Conservation (phyloP, 1,140 invertebrate species). For the Papilio polytes region DNA sequence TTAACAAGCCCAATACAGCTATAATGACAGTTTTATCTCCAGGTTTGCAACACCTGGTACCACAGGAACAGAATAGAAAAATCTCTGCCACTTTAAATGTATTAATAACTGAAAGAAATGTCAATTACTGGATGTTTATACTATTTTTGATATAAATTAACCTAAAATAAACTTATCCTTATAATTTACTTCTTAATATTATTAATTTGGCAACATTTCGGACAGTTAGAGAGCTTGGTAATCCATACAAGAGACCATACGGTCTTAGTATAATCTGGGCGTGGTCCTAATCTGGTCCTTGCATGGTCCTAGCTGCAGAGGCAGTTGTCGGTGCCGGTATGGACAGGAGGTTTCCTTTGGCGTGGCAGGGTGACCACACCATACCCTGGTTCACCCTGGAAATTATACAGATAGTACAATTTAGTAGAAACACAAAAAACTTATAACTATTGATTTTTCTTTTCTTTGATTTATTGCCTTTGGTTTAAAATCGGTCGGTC, state of each 20-base stretch:
- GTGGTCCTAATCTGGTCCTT: neutral
- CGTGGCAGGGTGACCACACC: conserved; percentile 59
- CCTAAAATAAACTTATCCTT: conserved; percentile 4
- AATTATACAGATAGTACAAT: conserved; percentile 13
- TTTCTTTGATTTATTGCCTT: no score
- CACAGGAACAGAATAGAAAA: no score
- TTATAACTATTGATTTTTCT: neutral
- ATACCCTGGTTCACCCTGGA: conserved; percentile 66
- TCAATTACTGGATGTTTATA: neutral
- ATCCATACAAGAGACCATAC: neutral
- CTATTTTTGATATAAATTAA: neutral
- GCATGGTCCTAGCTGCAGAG: conserved; percentile 59
- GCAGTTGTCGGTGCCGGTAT: conserved; percentile 53
- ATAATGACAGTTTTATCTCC: no score
- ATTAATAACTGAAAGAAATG: neutral
- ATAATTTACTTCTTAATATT: neutral
- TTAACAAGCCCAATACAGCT: no score
- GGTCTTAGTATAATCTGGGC: neutral
- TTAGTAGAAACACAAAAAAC: neutral
- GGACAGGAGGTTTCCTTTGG: conserved; percentile 49
- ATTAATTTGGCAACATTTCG: conserved; percentile 2
- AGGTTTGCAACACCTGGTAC: no score
- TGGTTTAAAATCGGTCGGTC: neutral
- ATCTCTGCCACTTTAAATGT: neutral
- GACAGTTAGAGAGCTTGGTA: neutral